Evolutionary conservation across 2,888 invertebrate genomes (phyloP), one percentile per base, ranked within the genome.

Genomic region (Orchestes rusci): DNA sequence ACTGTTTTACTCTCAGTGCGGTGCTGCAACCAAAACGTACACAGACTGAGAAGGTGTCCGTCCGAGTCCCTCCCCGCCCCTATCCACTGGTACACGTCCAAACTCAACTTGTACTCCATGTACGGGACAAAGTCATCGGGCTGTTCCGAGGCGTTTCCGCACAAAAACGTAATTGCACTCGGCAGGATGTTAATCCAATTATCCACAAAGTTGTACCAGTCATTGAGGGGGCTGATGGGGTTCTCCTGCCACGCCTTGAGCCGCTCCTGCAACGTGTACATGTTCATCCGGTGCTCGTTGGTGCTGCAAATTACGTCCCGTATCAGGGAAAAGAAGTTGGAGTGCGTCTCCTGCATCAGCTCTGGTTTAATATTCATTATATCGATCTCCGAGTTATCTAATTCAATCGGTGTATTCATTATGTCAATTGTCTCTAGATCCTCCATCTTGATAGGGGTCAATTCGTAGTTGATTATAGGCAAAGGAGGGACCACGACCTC

Each of bases 61-160:
- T 93, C 93, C 2, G 88, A 84, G 65, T 95, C 94, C 3, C 94
- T 74, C 0, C 93, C 93, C 4, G 90, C 90, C 2, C 94, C 94
- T 48, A 94, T 94, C 95, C 95, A 95, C 60, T 88, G 85, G 67
- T 88, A 90, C 59, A 79, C 73, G 62, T 82, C 79, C 49, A 80
- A 66, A 48, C 76, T 75, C 1, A 77, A 71, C 64, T 91, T 87
- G 69, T 82, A 88, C 65, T 91, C 91, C 58, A 92, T 75, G 59
- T 85, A 90, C 2, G 92, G 91, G 20, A 91, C 87, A 72, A 87
- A 92, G 60, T 90, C 89, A 20, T 87, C 84, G 0, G 90, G 84
- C 60, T 84, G 80, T 38, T 80, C 78, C n/a, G 80, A 75, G 60
- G 81, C 80, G 61, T 88, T 88, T 0, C 91, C 91, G 15, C 87